These are phyloP conservation scores for Aplodontia rufa DNA, from an alignment of 2,113 vertebrate species.

Conservation along the genomic window DNA sequence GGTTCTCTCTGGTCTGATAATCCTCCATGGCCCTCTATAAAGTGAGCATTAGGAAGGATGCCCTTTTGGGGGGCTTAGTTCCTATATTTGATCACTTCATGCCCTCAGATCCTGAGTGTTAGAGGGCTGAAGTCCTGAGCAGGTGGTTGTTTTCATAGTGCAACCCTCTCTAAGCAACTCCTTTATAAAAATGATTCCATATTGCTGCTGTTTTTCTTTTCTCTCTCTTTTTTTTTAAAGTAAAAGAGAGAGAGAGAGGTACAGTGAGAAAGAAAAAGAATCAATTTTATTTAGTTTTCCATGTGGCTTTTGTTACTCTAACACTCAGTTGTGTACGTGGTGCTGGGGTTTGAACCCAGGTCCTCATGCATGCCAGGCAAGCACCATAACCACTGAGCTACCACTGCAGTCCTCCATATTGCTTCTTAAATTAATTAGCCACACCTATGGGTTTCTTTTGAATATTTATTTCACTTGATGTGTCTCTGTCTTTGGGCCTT, in stretches of 20 bases:
- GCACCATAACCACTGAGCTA: no score
- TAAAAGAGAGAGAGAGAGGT: no score
- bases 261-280: no score
- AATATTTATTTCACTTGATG: not conserved
- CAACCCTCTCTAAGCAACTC: not conserved
- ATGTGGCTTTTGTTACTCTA: no score
- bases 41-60: not conserved
- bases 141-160: not conserved
- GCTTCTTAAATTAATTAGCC: not conserved
- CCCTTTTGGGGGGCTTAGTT: accelerated
- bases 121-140: not conserved
- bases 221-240: no score
- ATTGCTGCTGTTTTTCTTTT: no score
- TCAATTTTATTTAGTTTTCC: no score
- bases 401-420: no score
- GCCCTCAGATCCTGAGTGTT: not conserved
- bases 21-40: not conserved
- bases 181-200: not conserved
- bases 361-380: no score
- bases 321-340: no score
- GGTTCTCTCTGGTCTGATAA: not conserved
- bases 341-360: no score
- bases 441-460: not conserved
- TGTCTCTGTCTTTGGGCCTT: not conserved
- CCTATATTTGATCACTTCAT: not conserved